phyloP scores from a whole-genome alignment of 2,113 vertebrate species.

The Tichodroma muraria region DNA sequence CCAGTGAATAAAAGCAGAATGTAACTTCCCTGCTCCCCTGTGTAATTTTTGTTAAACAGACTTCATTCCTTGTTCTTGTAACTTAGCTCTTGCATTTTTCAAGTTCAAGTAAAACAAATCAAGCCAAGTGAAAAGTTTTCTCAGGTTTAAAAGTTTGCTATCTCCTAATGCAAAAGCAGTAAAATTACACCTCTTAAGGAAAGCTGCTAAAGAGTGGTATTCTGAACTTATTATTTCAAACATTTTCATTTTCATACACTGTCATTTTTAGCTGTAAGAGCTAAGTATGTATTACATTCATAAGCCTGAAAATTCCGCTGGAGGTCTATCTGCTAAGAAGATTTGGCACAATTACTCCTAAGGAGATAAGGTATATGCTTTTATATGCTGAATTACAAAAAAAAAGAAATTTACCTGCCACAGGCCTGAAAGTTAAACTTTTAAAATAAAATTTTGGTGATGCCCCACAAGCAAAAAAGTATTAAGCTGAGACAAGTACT shows the following conservation, averaged over 20 bases:
- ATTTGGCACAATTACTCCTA: neutral
- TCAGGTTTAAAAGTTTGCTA: neutral
- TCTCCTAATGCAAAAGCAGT: neutral
- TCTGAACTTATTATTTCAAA: neutral
- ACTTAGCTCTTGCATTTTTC: neutral
- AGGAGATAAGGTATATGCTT: neutral
- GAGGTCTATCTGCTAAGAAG: neutral
- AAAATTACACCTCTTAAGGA: neutral
- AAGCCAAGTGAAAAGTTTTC: neutral
- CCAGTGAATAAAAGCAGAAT: constrained; percentile 23
- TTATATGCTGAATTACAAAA: neutral
- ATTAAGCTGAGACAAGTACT: neutral
- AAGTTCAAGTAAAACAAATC: neutral
- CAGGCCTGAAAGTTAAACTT: neutral
- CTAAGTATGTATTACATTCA: neutral
- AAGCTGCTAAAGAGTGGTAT: neutral
- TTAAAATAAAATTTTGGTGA: neutral
- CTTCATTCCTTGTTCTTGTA: neutral
- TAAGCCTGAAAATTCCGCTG: neutral
- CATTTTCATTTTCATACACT: neutral
- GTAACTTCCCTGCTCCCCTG: neutral
- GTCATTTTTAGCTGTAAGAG: neutral
- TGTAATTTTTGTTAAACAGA: neutral
- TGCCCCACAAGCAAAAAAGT: neutral
- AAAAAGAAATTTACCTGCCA: neutral